Evolutionary conservation across 1,140 invertebrate species (phyloP).

Genomic region (Drosophila pseudoananassae): DNA sequence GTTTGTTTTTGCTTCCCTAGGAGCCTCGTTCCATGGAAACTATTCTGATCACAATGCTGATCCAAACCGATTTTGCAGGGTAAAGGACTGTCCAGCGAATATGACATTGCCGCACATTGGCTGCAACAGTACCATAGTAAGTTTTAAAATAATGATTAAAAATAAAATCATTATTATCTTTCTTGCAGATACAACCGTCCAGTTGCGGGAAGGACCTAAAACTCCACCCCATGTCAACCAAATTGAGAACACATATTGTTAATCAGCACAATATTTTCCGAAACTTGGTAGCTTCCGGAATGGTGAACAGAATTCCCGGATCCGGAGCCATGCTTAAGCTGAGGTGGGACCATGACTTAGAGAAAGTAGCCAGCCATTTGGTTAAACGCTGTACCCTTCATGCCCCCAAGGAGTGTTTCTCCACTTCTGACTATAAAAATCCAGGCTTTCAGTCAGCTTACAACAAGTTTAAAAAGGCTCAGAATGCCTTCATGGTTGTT

Average conservation of each 20-base stretch:
- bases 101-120: background rate
- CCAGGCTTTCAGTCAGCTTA: background rate
- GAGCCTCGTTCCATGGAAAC: background rate
- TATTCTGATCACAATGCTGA: background rate
- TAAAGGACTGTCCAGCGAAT: background rate
- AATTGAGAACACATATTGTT: background rate
- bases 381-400: background rate
- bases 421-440: background rate
- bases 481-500: background rate
- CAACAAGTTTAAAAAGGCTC: background rate
- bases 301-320: background rate
- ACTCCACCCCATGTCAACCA: background rate
- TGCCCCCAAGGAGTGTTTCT: background rate
- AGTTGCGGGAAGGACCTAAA: background rate
- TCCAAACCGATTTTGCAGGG: background rate
- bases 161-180: background rate
- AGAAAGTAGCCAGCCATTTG: background rate
- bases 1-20: background rate
- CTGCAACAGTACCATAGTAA: background rate
- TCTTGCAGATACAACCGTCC: background rate
- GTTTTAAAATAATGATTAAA: background rate
- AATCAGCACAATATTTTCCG: background rate
- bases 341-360: background rate
- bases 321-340: background rate
- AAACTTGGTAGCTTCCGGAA: background rate